Evolutionary conservation across 1,140 invertebrate genomes (phyloP), one percentile per base, ranked within the genome.

Genomic region (Musca vetustissima): DNA sequence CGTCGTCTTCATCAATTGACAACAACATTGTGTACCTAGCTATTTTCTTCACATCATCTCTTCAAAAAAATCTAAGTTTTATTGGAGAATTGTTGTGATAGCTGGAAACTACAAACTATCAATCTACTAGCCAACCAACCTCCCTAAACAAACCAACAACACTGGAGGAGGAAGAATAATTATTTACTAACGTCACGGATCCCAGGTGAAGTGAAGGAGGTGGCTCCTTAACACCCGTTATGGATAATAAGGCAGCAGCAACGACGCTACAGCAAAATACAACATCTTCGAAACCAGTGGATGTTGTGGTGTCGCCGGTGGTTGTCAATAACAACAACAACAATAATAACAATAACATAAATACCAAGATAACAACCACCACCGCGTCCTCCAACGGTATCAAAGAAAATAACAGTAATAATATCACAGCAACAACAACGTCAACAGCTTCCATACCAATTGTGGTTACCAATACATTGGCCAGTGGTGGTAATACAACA

Each of bases 331-430:
- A 76, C 69, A 70, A 74, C 67, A 72, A 70, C 68, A 70, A 67
- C 28, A 75, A 74, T 71, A 75, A 76, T 64, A 80, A 76, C 67
- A 79, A 75, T 50, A 79, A 64, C 53, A 73, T 61, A 52, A 75
- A 68, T 64, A 43, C 4, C 1, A 71, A 57, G 66, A 66, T 70
- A 70, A 55, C 67, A 67, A 70, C 61, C 25, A 68, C 66, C 69
- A 73, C 66, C 66, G 50, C 43, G 47, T 73, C 76, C 72, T 76
- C 76, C 76, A 80, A 80, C 78, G 78, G 78, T 72, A 80, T 80
- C 72, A 80, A 76, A 78, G 78, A 80, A 74, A 80, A 76, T 77
- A 80, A 74, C 74, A 80, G 76, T 76, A 80, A 78, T 74, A 77
- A 76, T 74, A 80, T 75, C 75, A 77, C 76, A 79, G 71, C 72